Conservation (phyloP, 2,888 invertebrate genomes). For the Erannis defoliaria region DNA sequence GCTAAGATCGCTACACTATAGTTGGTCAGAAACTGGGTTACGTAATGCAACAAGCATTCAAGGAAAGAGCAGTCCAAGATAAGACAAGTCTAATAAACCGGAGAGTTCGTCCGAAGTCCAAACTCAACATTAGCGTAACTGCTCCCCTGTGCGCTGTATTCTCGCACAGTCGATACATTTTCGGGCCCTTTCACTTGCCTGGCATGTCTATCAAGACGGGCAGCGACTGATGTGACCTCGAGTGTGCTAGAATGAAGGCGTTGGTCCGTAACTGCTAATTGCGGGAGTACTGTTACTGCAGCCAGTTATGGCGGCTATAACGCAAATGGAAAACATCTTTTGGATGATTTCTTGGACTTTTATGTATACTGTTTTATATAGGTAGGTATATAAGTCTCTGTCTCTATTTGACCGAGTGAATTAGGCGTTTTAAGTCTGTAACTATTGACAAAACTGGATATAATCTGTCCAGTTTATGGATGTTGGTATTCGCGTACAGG, state of each 20-base stretch:
- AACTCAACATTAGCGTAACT: conserved; percentile 7
- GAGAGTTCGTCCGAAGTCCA: conserved; percentile 11
- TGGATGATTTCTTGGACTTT: conserved; percentile 11
- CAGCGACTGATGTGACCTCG: neutral
- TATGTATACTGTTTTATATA: conserved; percentile 11
- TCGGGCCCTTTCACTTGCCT: neutral
- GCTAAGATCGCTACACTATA: too few species aligned
- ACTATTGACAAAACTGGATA: too few species aligned
- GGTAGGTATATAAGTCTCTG: neutral
- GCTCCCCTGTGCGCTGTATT: neutral
- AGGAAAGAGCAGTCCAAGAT: conserved; percentile 7
- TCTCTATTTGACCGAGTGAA: neutral
- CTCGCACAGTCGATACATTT: neutral
- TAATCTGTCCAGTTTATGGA: too few species aligned
- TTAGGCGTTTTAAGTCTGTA: too few species aligned
- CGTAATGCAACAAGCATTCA: neutral
- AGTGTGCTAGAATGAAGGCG: neutral
- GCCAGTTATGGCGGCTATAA: conserved; percentile 2
- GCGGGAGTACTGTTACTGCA: conserved; percentile 6
- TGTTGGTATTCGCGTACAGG: too few species aligned
- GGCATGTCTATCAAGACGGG: neutral
- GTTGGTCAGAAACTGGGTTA: too few species aligned
- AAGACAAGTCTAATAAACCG: conserved; percentile 4
- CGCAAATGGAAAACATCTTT: conserved; percentile 15
- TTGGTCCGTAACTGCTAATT: conserved; percentile 11